These are phyloP conservation scores for Sakesphorus luctuosus DNA, from an alignment of 2,113 vertebrate genomes.

Conservation along the genomic window DNA sequence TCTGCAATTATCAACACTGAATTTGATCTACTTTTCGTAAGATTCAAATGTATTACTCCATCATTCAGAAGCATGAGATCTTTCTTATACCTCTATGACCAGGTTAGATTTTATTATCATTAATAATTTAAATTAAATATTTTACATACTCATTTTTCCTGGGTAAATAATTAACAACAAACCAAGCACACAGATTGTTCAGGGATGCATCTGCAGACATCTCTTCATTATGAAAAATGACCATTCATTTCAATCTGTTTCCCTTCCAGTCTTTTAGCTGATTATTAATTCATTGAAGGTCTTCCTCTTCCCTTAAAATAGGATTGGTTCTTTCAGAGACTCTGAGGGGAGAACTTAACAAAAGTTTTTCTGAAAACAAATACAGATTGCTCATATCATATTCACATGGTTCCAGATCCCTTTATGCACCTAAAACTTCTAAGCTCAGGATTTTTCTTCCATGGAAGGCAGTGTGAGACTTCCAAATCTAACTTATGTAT, in stretches of 20 bases:
- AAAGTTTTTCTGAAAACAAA: not conserved
- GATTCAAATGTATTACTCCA: not conserved
- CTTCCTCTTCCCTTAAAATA: not conserved
- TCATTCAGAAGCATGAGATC: not conserved
- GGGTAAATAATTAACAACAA: not conserved
- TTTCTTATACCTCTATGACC: not conserved
- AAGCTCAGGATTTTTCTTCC: not conserved
- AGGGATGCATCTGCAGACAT: not conserved
- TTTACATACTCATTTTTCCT: not conserved
- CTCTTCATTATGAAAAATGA: not conserved
- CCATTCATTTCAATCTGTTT: not conserved
- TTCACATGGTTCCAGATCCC: not conserved
- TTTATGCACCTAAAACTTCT: not conserved
- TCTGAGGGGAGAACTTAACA: not conserved
- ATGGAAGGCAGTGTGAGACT: not conserved
- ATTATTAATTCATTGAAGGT: not conserved
- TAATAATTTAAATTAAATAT: not conserved
- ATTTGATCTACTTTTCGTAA: not conserved
- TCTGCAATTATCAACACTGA: not conserved
- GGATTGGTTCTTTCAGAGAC: not conserved
- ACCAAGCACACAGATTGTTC: not conserved
- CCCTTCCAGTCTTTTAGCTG: not conserved
- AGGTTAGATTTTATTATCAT: not conserved
- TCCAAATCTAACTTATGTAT: not conserved
- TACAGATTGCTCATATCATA: not conserved